These are phyloP conservation scores for Caenorhabditis inopinata DNA, from an alignment of 1,140 invertebrate genomes.

Conservation along the genomic window DNA sequence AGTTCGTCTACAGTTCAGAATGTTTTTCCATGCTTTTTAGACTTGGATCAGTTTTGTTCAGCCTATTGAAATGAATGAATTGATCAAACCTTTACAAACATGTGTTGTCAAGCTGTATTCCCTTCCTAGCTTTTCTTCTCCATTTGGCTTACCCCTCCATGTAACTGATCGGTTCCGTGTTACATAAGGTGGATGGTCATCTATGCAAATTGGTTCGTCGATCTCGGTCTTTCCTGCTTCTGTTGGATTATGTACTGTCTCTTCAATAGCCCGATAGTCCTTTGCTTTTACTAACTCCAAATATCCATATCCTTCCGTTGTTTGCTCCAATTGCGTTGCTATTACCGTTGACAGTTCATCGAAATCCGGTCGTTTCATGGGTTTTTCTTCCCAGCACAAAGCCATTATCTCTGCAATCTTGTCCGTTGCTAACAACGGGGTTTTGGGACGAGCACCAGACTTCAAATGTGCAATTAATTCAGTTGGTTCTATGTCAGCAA, in stretches of 20 bases:
- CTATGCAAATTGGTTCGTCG: slow-evolving; percentile 5
- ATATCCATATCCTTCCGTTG: slow-evolving; percentile 71
- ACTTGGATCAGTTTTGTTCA: too few relatives aligned
- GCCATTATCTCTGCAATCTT: slow-evolving; percentile 56
- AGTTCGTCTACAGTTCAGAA: too few relatives aligned
- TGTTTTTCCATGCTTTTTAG: too few relatives aligned
- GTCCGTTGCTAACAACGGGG: slow-evolving; percentile 50
- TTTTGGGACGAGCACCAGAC: slow-evolving; percentile 50
- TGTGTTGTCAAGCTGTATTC: slow-evolving; percentile 23
- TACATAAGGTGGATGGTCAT: slow-evolving; percentile 17
- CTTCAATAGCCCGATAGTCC: slow-evolving; percentile 36
- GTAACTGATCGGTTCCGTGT: slow-evolving; percentile 14
- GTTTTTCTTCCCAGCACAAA: slow-evolving; percentile 50
- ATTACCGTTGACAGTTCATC: slow-evolving; percentile 47
- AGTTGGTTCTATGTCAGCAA: slow-evolving; percentile 48
- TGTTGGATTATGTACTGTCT: background rate
- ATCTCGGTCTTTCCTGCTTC: background rate
- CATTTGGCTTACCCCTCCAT: slow-evolving; percentile 13
- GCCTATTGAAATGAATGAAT: background rate
- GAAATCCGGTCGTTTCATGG: slow-evolving; percentile 51
- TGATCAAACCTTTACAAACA: slow-evolving; percentile 6
- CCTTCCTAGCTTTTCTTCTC: slow-evolving; percentile 2
- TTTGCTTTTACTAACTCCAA: slow-evolving; percentile 40
- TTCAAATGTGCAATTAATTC: slow-evolving; percentile 52
- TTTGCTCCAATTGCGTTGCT: slow-evolving; percentile 53